Conservation (phyloP, 2,888 invertebrate species). For the Nomada ruficornis region DNA sequence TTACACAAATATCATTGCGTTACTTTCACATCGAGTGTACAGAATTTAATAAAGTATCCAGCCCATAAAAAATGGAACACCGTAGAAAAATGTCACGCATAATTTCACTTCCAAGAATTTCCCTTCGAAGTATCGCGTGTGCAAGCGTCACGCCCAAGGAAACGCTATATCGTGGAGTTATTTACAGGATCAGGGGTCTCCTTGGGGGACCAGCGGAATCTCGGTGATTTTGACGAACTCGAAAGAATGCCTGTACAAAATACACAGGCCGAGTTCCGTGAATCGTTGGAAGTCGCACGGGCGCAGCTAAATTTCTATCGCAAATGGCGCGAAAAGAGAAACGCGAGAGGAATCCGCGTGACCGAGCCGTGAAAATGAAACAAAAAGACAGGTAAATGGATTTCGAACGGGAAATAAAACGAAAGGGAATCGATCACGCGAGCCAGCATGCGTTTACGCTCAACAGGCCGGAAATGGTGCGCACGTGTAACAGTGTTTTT, state of each 20-base stretch:
- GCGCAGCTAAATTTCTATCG: neutral
- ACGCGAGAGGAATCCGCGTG: neutral
- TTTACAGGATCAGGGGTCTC: neutral
- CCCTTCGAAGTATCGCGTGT: neutral
- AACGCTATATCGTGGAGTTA: neutral
- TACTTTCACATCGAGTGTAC: too few species aligned
- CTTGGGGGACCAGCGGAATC: constrained; percentile 2
- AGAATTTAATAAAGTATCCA: neutral
- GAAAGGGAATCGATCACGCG: constrained; percentile 6
- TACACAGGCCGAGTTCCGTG: too few species aligned
- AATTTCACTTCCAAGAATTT: neutral
- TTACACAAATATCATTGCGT: too few species aligned
- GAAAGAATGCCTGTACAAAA: neutral
- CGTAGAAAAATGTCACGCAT: neutral
- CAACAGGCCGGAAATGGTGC: constrained; percentile 56
- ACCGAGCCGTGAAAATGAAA: neutral
- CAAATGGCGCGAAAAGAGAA: neutral
- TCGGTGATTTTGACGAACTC: neutral
- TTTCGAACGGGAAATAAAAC: constrained; percentile 23
- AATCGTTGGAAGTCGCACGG: neutral
- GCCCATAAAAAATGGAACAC: constrained; percentile 1
- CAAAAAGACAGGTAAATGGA: neutral
- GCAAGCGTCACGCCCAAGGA: neutral
- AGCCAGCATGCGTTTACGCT: constrained; percentile 34
- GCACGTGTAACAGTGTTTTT: constrained; percentile 59